Evolutionary conservation across 1,140 invertebrate genomes (phyloP), one percentile per base, ranked within the genome.

Genomic region (Drosophila mayri): DNA sequence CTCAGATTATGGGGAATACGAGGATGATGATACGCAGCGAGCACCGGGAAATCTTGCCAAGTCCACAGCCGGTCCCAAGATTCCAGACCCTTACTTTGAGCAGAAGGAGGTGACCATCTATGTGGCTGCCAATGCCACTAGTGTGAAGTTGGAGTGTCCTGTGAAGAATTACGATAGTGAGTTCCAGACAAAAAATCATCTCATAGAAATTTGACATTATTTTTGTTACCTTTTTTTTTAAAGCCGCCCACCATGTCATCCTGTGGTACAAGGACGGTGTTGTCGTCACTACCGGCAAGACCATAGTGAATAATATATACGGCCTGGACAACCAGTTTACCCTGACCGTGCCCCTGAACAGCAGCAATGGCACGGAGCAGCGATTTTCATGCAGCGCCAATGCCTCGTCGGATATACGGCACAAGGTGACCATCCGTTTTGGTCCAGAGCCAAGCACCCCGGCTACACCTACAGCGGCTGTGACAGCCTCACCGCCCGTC

Each of bases 141-240:
- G 49, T 9, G 77, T 81, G 0, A 84, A 77, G 43, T 28, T 91
- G 35, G 72, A 87, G 4, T 91, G 87, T 37, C 87, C 87, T 9
- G 87, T 81, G 0, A 83, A 84, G 50, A 87, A 91, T 28, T 91
- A 76, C 43, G 58, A 91, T 65, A 66, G 87, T 91, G 67, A 82
- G 70, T 58, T 2, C 3, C 6, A 9, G 14, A 38, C 10, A 11
- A 12, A 38, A n/a, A 18, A 32, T 8, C 5, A 12, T 32, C 4
- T n/a, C 0, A n/a, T n/a, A 11, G n/a, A 28, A 28, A n/a, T 8
- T 10, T 6, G n/a, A 6, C 14, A 10, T 46, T 20, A 12, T 1
- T 22, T 8, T 11, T 55, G 62, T 10, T 54, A 35, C 41, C 10
- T 40, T 12, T 0, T 40, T 44, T 32, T 2, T 12, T 0, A 35